Evolutionary conservation across 2,113 vertebrate genomes (phyloP), one percentile per base, ranked within the genome.

Genomic region (Albula glossodonta): DNA sequence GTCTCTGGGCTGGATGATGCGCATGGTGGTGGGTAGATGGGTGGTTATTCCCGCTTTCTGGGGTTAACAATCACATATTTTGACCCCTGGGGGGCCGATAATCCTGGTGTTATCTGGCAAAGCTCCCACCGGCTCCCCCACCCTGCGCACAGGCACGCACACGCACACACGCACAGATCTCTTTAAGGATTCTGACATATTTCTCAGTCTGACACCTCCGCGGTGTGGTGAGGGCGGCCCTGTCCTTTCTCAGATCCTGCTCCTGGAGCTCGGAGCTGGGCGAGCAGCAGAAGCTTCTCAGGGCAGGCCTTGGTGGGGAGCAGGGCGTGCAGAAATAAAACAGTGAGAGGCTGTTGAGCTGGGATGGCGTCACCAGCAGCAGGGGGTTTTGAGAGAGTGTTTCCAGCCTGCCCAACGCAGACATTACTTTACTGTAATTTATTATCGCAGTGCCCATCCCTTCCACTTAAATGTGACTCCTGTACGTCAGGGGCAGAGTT

Each of bases 391-490:
- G 15, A 31, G 7, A 74, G 70, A 74, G 70, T 74, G 70, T 74
- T 74, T 31, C 70, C 70, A 74, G 70, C 9, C n/a, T 74, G 63
- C 63, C 63, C 12, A n/a, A 22, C 3, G n/a, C 63, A 70, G 63
- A 70, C 63, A 70, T n/a, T 70, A n/a, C 63, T 70, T n/a, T 70
- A 8, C 63, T n/a, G 63, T 70, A 70, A 70, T 70, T 70, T 70
- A 70, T 70, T 17, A 17, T 70, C 8, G 17, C 17, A 70, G 17
- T 70, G 70, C 70, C 70, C 70, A 25, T 74, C 70, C n/a, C 70
- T 74, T 74, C 70, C 70, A 74, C n/a, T 25, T 25, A 8, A 31
- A 74, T 74, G n/a, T 74, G 70, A 74, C 22, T 31, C 6, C 9
- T 31, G 6, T 9, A 9, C 12, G 6, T 74, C 0, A 4, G 70